phyloP scores from a whole-genome alignment of 2,113 vertebrate genomes.

The Corynorhinus townsendii region DNA sequence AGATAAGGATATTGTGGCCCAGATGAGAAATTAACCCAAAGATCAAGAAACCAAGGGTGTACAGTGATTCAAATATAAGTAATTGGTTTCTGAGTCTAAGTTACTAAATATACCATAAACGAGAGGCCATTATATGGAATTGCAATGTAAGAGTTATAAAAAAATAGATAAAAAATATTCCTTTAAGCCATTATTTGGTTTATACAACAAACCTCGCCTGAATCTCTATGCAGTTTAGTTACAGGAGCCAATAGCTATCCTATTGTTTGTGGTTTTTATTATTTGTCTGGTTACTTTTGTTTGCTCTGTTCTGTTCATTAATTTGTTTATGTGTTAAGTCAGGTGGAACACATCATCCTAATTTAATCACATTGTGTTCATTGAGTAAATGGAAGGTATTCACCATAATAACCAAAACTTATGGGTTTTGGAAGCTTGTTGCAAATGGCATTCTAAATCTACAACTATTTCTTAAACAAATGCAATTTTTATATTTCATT shows the following conservation, averaged over 20 bases:
- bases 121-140: background rate
- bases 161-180: background rate
- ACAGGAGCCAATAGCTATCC: background rate
- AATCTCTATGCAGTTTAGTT: background rate
- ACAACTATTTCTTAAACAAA: background rate
- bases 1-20: background rate
- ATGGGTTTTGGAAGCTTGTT: background rate
- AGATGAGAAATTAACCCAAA: background rate
- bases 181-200: background rate
- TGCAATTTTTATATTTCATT: background rate
- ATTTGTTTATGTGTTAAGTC: background rate
- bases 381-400: background rate
- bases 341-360: background rate
- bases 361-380: background rate
- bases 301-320: background rate
- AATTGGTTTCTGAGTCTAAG: background rate
- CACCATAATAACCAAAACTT: background rate
- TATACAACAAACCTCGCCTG: background rate
- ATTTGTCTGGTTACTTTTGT: background rate
- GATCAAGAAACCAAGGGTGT: background rate
- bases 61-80: background rate
- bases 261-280: background rate
- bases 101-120: background rate
- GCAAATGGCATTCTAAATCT: background rate
- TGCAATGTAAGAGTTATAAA: background rate